phyloP scores from a whole-genome alignment of 2,797 vertebrate species.

The Luscinia luscinia region DNA sequence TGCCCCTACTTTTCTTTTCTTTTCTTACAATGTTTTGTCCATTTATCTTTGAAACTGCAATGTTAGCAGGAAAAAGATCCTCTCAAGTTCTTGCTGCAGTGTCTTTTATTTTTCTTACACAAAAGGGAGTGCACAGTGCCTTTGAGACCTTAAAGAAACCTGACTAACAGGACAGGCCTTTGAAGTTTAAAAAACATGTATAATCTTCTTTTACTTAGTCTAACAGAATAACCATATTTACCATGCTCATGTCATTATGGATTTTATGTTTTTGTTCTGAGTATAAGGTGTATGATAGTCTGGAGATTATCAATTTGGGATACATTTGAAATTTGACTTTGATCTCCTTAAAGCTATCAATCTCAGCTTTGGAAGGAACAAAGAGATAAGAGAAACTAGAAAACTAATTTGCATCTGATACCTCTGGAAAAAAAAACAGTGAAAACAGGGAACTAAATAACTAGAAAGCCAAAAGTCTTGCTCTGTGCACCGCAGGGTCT shows the following conservation, averaged over 20 bases:
- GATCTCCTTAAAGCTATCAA: conserved; percentile 74
- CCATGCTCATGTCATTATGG: conserved; percentile 72
- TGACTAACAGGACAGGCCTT: conserved; percentile 65
- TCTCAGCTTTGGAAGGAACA: conserved; percentile 67
- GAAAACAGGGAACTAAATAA: conserved; percentile 62
- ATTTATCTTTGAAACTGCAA: conserved; percentile 43
- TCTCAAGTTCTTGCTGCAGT: conserved; percentile 40
- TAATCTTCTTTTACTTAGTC: conserved; percentile 75
- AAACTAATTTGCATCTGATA: conserved; percentile 73
- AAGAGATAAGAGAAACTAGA: conserved; percentile 72
- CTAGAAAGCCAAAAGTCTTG: conserved; percentile 59
- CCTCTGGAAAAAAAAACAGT: conserved; percentile 15
- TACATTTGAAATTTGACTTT: conserved; percentile 76
- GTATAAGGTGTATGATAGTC: conserved; percentile 74
- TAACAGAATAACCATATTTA: conserved; percentile 69
- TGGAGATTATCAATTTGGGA: conserved; percentile 77
- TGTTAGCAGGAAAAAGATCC: conserved; percentile 49
- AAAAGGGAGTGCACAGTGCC: conserved; percentile 29
- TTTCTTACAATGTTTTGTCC: background rate
- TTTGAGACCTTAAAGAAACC: conserved; percentile 71
- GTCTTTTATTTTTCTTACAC: conserved; percentile 45
- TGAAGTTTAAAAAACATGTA: conserved; percentile 74
- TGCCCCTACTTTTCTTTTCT: background rate
- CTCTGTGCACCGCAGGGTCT: conserved; percentile 45
- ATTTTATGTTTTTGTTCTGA: conserved; percentile 73